Evolutionary conservation across 2,888 invertebrate genomes (phyloP).

Genomic region (Carterocephalus palaemon): DNA sequence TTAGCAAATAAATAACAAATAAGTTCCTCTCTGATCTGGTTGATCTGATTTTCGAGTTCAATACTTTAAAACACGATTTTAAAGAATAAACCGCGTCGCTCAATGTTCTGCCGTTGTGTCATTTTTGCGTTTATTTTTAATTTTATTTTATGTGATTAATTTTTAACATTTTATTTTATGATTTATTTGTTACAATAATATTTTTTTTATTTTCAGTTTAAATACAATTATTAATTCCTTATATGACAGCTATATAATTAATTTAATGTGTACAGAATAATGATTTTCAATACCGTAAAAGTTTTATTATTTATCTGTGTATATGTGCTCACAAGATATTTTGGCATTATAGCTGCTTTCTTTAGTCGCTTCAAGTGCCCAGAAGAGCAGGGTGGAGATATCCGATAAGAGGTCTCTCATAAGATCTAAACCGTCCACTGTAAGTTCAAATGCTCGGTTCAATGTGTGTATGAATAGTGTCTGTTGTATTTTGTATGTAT

Average conservation of each 20-base stretch:
- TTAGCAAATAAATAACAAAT: too few relatives aligned
- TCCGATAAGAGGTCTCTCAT: constrained; percentile 41
- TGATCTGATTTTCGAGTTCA: constrained; percentile 11
- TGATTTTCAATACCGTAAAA: neutral
- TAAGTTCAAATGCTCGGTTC: constrained; percentile 47
- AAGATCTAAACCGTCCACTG: constrained; percentile 51
- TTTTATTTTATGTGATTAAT: too few relatives aligned
- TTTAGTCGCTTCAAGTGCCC: constrained; percentile 58
- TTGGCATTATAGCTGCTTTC: constrained; percentile 62
- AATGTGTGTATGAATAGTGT: constrained; percentile 3
- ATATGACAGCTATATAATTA: neutral
- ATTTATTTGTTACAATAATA: neutral
- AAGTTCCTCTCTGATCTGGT: too few relatives aligned
- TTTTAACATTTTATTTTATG: constrained; percentile 33
- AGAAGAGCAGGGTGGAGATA: constrained; percentile 46
- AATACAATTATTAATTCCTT: too few relatives aligned
- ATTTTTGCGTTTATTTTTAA: constrained; percentile 38
- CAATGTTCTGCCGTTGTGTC: constrained; percentile 27
- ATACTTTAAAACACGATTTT: constrained; percentile 9
- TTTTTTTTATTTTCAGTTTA: neutral
- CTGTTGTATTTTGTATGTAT: constrained; percentile 2
- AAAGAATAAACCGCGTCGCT: constrained; percentile 14
- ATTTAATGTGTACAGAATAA: constrained; percentile 1
- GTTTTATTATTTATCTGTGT: constrained; percentile 2
- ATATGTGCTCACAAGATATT: constrained; percentile 28